Conservation (phyloP, 1,140 invertebrate genomes). For the Drosophila lini region DNA sequence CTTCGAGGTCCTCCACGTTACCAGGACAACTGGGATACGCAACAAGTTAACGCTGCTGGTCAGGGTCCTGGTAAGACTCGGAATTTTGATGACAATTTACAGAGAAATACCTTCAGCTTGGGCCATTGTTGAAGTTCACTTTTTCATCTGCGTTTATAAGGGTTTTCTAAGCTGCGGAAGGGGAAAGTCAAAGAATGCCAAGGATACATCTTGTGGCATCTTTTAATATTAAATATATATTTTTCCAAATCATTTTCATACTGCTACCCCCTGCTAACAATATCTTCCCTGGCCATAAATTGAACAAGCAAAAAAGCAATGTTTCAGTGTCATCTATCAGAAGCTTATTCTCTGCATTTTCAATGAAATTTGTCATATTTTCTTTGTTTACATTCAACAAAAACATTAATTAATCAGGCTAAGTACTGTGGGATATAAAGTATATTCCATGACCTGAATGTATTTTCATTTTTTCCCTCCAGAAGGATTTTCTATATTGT, state of each 20-base stretch:
- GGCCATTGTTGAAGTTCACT: constrained; percentile 20
- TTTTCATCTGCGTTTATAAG: constrained; percentile 26
- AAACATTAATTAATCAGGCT: constrained; percentile 34
- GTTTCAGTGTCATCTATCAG: constrained; percentile 17
- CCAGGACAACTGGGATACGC: constrained; percentile 16
- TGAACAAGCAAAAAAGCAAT: constrained; percentile 1
- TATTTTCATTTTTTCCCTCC: neutral
- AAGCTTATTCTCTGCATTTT: constrained; percentile 2
- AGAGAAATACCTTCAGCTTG: constrained; percentile 9
- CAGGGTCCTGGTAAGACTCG: neutral
- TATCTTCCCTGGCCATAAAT: neutral
- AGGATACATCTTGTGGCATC: constrained; percentile 3
- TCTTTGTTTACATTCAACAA: constrained; percentile 26
- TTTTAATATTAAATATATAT: constrained; percentile 11
- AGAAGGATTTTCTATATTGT: constrained; percentile 1
- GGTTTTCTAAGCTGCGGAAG: neutral
- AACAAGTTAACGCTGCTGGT: constrained; percentile 27
- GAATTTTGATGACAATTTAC: constrained; percentile 17
- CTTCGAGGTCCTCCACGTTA: constrained; percentile 6
- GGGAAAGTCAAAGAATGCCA: constrained; percentile 1
- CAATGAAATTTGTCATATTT: constrained; percentile 18
- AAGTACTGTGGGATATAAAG: constrained; percentile 22
- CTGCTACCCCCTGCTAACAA: neutral
- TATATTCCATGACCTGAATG: neutral
- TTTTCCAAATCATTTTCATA: neutral